Conservation (phyloP, 2,113 vertebrate species). For the Paramisgurnus dabryanus region DNA sequence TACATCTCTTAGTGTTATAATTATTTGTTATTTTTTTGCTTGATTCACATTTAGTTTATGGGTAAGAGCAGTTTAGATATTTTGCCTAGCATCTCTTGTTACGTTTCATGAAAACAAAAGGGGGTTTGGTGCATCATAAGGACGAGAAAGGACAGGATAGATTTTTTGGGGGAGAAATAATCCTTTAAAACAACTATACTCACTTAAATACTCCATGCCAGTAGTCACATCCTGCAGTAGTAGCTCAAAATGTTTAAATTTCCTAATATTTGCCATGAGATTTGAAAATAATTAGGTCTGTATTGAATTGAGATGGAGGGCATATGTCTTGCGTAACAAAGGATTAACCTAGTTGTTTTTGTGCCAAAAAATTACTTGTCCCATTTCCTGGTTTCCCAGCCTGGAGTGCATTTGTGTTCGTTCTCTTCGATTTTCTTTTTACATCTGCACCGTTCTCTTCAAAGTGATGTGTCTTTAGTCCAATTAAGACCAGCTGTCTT, state of each 20-base stretch:
- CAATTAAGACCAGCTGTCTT: slow-evolving; percentile 45
- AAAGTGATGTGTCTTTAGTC: slow-evolving; percentile 36
- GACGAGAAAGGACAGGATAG: background rate
- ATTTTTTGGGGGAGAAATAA: background rate
- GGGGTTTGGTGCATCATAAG: background rate
- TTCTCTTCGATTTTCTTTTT: slow-evolving; percentile 14
- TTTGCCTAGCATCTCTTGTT: background rate
- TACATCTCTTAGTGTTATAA: background rate
- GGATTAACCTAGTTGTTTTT: slow-evolving; percentile 41
- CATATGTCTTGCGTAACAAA: slow-evolving; percentile 22
- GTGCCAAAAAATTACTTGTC: slow-evolving; percentile 31
- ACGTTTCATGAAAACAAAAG: background rate
- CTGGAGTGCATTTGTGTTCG: slow-evolving; percentile 15
- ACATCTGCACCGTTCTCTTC: slow-evolving; percentile 16
- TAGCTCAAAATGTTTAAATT: slow-evolving; percentile 23
- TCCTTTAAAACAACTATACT: background rate
- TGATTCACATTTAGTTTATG: background rate
- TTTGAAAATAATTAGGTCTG: slow-evolving; percentile 27
- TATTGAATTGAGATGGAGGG: slow-evolving; percentile 15
- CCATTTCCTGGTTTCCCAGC: slow-evolving; percentile 34
- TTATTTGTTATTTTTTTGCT: background rate
- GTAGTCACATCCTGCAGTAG: background rate
- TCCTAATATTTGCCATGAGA: slow-evolving; percentile 30
- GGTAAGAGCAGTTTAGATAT: background rate
- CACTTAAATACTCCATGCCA: background rate